A percentile compares a stretch with the other conserved stretches of the same genome.
Evolutionary conservation across 2,888 invertebrate genomes (phyloP).

Genomic region (Athrips mouffetella): DNA sequence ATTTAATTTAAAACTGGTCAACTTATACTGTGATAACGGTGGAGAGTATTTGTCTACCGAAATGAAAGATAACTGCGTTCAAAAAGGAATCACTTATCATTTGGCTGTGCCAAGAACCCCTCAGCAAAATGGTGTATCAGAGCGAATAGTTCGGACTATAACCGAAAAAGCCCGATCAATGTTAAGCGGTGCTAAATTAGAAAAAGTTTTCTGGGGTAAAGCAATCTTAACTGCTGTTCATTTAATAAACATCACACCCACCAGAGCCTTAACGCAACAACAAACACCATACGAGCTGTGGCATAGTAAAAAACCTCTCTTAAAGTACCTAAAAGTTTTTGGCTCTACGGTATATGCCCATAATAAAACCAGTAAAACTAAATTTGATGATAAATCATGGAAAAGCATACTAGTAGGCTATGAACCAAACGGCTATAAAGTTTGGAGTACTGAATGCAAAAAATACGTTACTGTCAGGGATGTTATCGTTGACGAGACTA

Average conservation of each 20-base stretch:
- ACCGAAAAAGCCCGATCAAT: conserved; percentile 44
- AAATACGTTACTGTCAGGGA: conserved; percentile 38
- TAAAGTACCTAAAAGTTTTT: conserved; percentile 34
- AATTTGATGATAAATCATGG: conserved; percentile 7
- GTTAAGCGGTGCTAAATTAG: conserved; percentile 33
- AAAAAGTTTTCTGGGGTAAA: conserved; percentile 44
- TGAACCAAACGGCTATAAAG: conserved; percentile 41
- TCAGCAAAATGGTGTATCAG: conserved; percentile 46
- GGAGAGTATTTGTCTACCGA: conserved; percentile 37
- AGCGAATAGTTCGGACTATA: conserved; percentile 44
- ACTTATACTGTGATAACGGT: conserved; percentile 39
- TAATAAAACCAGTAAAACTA: conserved; percentile 4
- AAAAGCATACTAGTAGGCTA: conserved; percentile 4
- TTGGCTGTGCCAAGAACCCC: conserved; percentile 48
- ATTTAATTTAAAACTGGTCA: conserved; percentile 34
- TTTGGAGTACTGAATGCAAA: conserved; percentile 34
- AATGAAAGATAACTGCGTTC: conserved; percentile 28
- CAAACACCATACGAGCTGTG: conserved; percentile 49
- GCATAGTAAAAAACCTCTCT: conserved; percentile 39
- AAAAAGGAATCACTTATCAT: conserved; percentile 24
- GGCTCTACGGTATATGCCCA: conserved; percentile 29
- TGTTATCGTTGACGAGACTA: conserved; percentile 39
- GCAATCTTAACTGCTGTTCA: conserved; percentile 43
- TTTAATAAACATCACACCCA: conserved; percentile 32
- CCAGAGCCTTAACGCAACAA: conserved; percentile 32